A percentile compares a stretch with the other conserved stretches of the same genome.
Conservation (phyloP, 2,888 invertebrate genomes). For the Agrypnus murinus region DNA sequence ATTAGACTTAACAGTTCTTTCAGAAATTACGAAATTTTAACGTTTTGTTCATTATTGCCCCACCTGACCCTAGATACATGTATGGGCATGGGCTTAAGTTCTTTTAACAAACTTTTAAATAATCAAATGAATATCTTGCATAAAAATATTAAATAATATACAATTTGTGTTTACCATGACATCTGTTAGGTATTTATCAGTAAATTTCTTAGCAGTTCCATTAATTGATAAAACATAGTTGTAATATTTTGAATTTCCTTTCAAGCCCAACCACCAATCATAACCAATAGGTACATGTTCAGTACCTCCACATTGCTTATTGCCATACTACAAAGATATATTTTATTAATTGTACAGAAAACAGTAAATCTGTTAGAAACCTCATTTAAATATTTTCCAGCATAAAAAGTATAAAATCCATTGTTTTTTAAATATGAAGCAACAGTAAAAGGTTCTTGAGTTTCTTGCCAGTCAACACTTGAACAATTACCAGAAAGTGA, state of each 20-base stretch:
- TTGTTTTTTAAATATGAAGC: conserved; percentile 78
- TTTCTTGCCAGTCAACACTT: conserved; percentile 78
- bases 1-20: too few species aligned
- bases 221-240: conserved; percentile 91
- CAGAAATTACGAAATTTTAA: too few species aligned
- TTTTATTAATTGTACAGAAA: not conserved
- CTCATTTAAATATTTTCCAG: conserved; percentile 95
- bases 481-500: conserved; percentile 86
- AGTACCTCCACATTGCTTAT: conserved; percentile 74
- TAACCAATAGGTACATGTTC: conserved; percentile 87
- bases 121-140: too few species aligned
- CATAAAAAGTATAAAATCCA: conserved; percentile 89
- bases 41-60: too few species aligned
- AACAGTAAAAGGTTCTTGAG: conserved; percentile 80
- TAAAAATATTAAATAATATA: too few species aligned
- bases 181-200: conserved; percentile 87
- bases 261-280: conserved; percentile 89
- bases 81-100: too few species aligned
- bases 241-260: conserved; percentile 95
- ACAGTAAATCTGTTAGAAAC: too few species aligned
- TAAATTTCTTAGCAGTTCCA: conserved; percentile 78
- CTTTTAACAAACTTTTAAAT: too few species aligned
- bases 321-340: conserved; percentile 43
- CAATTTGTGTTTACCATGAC: conserved; percentile 86
- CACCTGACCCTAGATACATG: too few species aligned